These are phyloP conservation scores for Tachysurus fulvidraco DNA, from an alignment of 2,113 vertebrate species.

Conservation along the genomic window DNA sequence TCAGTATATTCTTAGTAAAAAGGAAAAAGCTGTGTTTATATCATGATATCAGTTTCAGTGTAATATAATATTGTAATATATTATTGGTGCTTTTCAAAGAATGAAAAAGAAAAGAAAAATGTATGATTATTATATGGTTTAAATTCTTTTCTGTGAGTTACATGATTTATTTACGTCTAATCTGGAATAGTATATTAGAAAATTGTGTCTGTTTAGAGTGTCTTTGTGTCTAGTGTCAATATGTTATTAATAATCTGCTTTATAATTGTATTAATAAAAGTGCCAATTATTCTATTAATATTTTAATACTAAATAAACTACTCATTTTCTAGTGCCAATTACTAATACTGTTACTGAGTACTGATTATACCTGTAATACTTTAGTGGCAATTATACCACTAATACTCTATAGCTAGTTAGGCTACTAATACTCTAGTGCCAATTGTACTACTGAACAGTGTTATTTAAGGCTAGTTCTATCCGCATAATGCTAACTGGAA, in stretches of 20 bases:
- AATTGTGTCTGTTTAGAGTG: background rate
- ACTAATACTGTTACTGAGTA: background rate
- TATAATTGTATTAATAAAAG: background rate
- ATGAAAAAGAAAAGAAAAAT: too few relatives aligned
- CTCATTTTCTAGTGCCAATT: background rate
- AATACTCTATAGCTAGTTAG: background rate
- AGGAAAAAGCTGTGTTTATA: conserved; percentile 36
- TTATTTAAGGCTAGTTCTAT: background rate
- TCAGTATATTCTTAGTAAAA: background rate
- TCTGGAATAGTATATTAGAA: background rate
- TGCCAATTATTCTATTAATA: background rate
- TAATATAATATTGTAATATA: background rate
- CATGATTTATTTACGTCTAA: background rate
- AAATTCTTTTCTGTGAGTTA: background rate
- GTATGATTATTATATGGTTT: background rate
- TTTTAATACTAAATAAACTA: background rate
- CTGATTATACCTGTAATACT: background rate
- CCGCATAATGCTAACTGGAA: background rate
- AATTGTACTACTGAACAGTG: background rate
- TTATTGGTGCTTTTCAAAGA: background rate
- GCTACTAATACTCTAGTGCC: background rate
- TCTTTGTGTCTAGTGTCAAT: background rate
- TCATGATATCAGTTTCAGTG: conserved; percentile 41
- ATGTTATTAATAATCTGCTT: background rate
- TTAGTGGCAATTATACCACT: background rate